Evolutionary conservation across 2,888 invertebrate species (phyloP), one percentile per base, ranked within the genome.

Genomic region (Drosophila subsilvestris): DNA sequence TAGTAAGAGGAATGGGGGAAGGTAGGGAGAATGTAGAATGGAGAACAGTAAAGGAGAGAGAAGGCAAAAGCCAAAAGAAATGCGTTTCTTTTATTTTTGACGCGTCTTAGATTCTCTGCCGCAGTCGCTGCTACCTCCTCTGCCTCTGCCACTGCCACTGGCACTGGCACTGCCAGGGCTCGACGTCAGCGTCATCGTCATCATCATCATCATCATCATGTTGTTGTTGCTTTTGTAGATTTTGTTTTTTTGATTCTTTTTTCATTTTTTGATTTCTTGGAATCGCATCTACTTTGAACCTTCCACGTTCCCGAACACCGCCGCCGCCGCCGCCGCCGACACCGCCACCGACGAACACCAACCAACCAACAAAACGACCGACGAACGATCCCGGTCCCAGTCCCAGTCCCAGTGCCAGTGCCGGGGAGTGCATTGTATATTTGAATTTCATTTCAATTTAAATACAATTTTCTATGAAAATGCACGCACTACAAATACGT

Each of bases 391-490:
- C 27, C 27, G 8, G 27, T 27, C 27, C 27, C 27, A 25, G 25
- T 32, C 14, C 37, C 37, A 2, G 14, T 32, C 27, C 48, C 7
- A 7, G 47, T 66, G 37, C 22, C 37, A 37, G 45, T 67, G 72
- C 32, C 77, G 57, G 70, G 59, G 71, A 72, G 79, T 84, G 86
- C 87, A 79, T 87, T 86, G 84, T 86, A 79, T 86, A 80, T 85
- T 88, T 88, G 79, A 85, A 86, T 81, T 84, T 88, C 81, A 88
- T 83, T 85, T 86, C 81, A 85, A 85, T 85, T 85, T 86, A 85
- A 88, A 85, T 88, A 85, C 84, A 79, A 87, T 87, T 88, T 85
- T 86, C 85, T 84, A 84, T 85, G 85, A 88, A 85, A 88, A 88
- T 79, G 84, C 81, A 86, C 81, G 79, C 84, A 82, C 83, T 79